Percentiles rank a stretch among this genome's conserved stretches.
These are phyloP conservation scores for Piliocolobus tephrosceles DNA, from an alignment of 2,113 vertebrate species.

Conservation along the genomic window DNA sequence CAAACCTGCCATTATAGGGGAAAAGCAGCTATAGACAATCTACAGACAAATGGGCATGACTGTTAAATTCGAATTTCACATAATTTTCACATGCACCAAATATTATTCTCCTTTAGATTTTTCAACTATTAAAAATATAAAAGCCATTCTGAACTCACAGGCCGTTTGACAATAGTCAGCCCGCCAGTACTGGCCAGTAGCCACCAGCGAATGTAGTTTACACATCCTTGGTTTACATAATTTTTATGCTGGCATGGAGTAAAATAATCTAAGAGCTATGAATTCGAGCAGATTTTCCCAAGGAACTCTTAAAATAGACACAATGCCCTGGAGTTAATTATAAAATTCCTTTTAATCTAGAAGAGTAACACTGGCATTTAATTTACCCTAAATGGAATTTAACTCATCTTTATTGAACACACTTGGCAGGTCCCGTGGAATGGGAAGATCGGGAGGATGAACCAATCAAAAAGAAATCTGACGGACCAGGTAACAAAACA, in stretches of 20 bases:
- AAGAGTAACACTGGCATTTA: neutral
- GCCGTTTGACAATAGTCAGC: neutral
- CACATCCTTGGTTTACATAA: too few relatives aligned
- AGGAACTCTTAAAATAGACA: neutral
- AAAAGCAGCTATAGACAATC: neutral
- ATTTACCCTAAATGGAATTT: neutral
- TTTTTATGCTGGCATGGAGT: neutral
- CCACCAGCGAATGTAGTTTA: neutral
- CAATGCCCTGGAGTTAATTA: neutral
- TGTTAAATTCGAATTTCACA: neutral
- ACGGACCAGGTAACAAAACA: constrained; percentile 86
- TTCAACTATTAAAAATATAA: neutral
- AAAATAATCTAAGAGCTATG: neutral
- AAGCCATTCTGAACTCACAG: neutral
- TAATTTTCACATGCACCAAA: neutral
- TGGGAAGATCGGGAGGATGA: constrained; percentile 85
- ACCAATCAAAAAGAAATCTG: constrained; percentile 86
- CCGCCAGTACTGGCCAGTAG: neutral
- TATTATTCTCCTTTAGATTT: neutral
- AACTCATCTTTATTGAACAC: neutral
- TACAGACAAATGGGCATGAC: too few relatives aligned
- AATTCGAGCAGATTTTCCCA: neutral
- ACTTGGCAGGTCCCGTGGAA: constrained; percentile 79
- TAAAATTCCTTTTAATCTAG: neutral
- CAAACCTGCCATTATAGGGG: fast-evolving